Conservation (phyloP, 2,888 invertebrate species). For the Polia nebulosa region DNA sequence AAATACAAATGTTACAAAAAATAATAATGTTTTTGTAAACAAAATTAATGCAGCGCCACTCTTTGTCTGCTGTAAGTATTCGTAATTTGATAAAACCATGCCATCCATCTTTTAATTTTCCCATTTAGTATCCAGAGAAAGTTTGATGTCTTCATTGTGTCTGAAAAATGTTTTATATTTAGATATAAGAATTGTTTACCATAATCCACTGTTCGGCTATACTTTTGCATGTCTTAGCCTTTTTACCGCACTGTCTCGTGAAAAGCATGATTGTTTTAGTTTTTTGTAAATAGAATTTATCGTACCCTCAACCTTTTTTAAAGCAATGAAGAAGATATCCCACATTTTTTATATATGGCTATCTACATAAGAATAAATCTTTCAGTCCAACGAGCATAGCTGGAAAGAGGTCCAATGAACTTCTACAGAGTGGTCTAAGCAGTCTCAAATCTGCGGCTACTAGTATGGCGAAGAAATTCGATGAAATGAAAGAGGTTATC, state of each 20-base stretch:
- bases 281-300: slow-evolving; percentile 32
- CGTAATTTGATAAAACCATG: slow-evolving; percentile 26
- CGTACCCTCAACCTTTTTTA: slow-evolving; percentile 7
- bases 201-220: slow-evolving; percentile 11
- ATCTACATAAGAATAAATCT: slow-evolving; percentile 37
- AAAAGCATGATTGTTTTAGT: slow-evolving; percentile 59
- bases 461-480: slow-evolving; percentile 96
- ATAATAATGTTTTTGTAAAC: slow-evolving; percentile 48
- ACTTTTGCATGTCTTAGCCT: slow-evolving; percentile 56
- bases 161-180: not conserved
- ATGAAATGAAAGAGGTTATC: slow-evolving; percentile 97
- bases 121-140: slow-evolving; percentile 41
- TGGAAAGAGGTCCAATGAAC: slow-evolving; percentile 96
- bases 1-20: not conserved
- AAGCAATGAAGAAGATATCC: not conserved
- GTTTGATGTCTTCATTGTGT: slow-evolving; percentile 48
- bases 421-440: slow-evolving; percentile 96
- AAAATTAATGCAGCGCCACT: slow-evolving; percentile 59
- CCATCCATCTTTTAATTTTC: slow-evolving; percentile 44
- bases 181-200: not conserved
- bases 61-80: slow-evolving; percentile 57
- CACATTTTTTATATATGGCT: not conserved
- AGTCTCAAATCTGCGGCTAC: slow-evolving; percentile 96
- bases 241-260: slow-evolving; percentile 56
- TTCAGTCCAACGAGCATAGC: slow-evolving; percentile 95